A percentile compares a stretch with the other conserved stretches of the same genome.
Evolutionary conservation across 2,113 vertebrate genomes (phyloP).

Genomic region (Dicerorhinus sumatrensis): DNA sequence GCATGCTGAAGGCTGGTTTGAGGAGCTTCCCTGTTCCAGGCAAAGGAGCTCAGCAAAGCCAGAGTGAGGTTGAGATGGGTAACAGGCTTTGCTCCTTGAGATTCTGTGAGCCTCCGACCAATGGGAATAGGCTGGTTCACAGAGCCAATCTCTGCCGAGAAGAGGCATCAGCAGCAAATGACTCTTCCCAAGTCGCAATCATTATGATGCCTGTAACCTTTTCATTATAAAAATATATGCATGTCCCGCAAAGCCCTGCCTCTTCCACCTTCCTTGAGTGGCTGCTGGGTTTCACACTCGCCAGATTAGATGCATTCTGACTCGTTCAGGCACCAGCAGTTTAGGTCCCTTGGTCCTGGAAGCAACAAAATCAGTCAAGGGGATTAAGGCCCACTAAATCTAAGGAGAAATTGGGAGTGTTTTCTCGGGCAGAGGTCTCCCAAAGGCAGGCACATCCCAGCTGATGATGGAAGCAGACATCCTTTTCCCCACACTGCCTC

Average conservation of each 20-base stretch:
- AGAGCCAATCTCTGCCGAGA: slow-evolving; percentile 20
- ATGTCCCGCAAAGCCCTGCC: not conserved
- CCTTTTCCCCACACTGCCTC: not conserved
- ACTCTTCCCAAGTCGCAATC: slow-evolving; percentile 50
- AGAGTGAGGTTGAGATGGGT: not conserved
- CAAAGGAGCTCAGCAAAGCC: slow-evolving; percentile 7
- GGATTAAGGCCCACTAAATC: not conserved
- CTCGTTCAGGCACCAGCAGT: slow-evolving; percentile 32
- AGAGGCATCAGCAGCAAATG: slow-evolving; percentile 22
- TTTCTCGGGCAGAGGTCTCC: not conserved
- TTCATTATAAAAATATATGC: slow-evolving; percentile 51
- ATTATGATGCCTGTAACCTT: slow-evolving; percentile 46
- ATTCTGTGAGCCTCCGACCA: not conserved
- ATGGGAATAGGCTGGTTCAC: slow-evolving; percentile 4
- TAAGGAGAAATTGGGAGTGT: not conserved
- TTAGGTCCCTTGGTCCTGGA: not conserved
- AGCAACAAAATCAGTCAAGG: not conserved
- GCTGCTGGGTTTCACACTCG: slow-evolving; percentile 35
- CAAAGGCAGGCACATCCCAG: not conserved
- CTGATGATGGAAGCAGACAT: not conserved
- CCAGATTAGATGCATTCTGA: slow-evolving; percentile 38
- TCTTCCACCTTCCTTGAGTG: slow-evolving; percentile 50
- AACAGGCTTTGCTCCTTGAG: slow-evolving; percentile 30
- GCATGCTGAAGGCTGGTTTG: not conserved
- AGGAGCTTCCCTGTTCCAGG: not conserved